Evolutionary conservation across 2,797 vertebrate genomes (phyloP).

Genomic region (Halcyon chelicuti): DNA sequence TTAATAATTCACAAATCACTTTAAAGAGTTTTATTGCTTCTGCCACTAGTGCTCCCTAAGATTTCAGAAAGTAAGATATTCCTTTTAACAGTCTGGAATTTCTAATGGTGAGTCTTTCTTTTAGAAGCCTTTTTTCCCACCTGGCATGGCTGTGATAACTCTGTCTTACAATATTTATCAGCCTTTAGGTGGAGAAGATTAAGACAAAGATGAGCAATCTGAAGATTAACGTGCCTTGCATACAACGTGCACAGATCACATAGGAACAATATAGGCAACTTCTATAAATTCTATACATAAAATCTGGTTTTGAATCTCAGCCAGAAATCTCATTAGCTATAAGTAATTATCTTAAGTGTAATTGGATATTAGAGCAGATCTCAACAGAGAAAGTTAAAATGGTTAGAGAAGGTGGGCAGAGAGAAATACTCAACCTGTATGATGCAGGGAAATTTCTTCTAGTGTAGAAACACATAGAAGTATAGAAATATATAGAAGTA

Average conservation of each 20-base stretch:
- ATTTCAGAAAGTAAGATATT: background rate
- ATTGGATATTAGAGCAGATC: background rate
- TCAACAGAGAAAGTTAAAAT: background rate
- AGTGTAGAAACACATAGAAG: background rate
- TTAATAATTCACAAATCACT: slow-evolving; percentile 63
- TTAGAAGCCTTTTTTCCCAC: background rate
- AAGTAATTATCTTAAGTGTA: background rate
- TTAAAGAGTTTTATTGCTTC: slow-evolving; percentile 62
- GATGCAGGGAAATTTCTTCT: background rate
- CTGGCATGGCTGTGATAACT: background rate
- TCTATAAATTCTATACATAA: background rate
- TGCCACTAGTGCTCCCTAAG: slow-evolving; percentile 23
- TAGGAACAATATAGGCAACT: background rate
- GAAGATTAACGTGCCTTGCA: background rate
- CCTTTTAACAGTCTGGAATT: background rate
- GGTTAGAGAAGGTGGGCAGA: background rate
- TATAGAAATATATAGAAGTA: background rate
- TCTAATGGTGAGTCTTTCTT: background rate
- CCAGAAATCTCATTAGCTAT: background rate
- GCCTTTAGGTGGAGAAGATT: slow-evolving; percentile 2
- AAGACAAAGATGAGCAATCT: background rate
- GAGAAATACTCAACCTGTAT: background rate
- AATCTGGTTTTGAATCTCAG: slow-evolving; percentile 7
- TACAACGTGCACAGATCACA: background rate
- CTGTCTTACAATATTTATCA: background rate